Evolutionary conservation across 2,797 vertebrate species (phyloP), one percentile per base, ranked within the genome.

Genomic region (Pseudopleuronectes americanus): DNA sequence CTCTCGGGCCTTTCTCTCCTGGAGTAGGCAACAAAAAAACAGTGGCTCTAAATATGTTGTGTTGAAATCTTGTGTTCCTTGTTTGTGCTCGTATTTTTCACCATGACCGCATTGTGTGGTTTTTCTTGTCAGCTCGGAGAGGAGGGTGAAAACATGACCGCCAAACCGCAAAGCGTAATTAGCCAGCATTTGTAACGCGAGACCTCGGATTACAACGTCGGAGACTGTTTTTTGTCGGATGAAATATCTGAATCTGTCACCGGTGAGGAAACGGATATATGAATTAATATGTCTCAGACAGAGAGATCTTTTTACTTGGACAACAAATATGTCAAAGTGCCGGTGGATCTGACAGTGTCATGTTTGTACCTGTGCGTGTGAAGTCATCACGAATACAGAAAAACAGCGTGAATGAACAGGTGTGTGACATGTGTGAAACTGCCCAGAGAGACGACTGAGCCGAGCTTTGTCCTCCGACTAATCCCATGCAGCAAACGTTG

Each of bases 131-230:
- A 68, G 61, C 52, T 66, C 28, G 9, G 38, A 62, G 28, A 76
- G 70, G 60, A 88, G 91, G 93, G 82, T 89, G 92, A 91, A 79
- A 80, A 59, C 74, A 73, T 54, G 85, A 31, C 16, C 6, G 45
- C 45, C 45, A 47, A 47, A 47, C 19, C 61, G 31, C 48, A 19
- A 10, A 54, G 83, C 85, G 17, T 87, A 73, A 84, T 87, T 89
- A 89, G 66, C 48, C 23, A 66, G 78, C 86, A 78, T 89, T 86
- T 89, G 84, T 81, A 79, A 78, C 80, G 75, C 84, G 85, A 89
- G 84, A 36, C 77, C 83, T 69, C 6, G 1, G 4, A 60, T 73
- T 43, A 70, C 58, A 57, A 57, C 16, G 31, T 56, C 28, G 17
- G 23, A 57, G 48, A 9, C 24, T 6, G 28, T 41, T 73, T 6